Base-by-base conservation (phyloP, 2,797 vertebrate genomes). In the Heliangelus exortis region DNA sequence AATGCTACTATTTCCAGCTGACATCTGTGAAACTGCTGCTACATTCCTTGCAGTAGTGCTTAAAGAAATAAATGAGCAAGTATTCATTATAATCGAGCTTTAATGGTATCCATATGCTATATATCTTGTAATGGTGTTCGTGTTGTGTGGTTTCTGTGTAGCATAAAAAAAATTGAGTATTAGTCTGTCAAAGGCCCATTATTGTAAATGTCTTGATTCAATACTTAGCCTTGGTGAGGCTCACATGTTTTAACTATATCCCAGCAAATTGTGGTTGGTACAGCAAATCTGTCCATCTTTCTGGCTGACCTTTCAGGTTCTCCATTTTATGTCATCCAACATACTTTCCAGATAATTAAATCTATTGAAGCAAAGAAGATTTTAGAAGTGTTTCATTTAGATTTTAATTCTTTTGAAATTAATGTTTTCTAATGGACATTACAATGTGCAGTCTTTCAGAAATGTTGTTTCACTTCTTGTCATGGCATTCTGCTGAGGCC, bases 51-150 rank as follows among this genome's bases (percentile, higher is more conserved):
- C 48, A 79, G 48, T 86, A 84, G 62, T 73, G 63, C 89, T 95
- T 73, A 76, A 66, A 92, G 71, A 92, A 97, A 96, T 79, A 86
- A 91, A 94, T 88, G 95, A 86, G 45, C 59, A 88, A 88, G 26
- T 86, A 86, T 93, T 96, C 79, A 65, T 93, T 91, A 89, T 90
- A 94, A 92, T 82, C 3, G 53, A 88, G 71, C 74, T 82, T 84
- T 96, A 94, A 94, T 93, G 83, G 67, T 86, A 90, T 85, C 87
- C 85, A 41, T 95, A 88, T 92, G 85, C 92, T 90, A 73, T 96
- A 69, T 65, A 84, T 92, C 85, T 86, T 92, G 36, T 75, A 95
- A 69, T 50, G 48, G 72, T 89, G 82, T 50, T 94, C 79, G 55
- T 94, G 91, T 89, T 94, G 76, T 78, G 76, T 67, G 55, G 22